phyloP scores from a whole-genome alignment of 2,888 invertebrate genomes.

The Acronicta psi region DNA sequence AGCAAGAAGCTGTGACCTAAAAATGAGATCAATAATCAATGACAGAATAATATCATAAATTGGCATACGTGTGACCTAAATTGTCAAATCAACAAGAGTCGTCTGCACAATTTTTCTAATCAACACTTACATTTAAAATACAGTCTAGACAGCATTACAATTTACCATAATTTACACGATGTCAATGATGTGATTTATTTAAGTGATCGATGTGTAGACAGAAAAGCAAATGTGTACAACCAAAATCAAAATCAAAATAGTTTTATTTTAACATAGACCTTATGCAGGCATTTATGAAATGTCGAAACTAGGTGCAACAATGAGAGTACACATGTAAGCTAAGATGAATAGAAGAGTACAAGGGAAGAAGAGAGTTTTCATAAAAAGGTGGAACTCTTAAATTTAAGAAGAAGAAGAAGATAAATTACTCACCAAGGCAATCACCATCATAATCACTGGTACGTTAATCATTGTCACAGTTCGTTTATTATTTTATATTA shows the following conservation, averaged over 20 bases:
- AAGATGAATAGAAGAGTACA: too few species aligned
- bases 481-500: constrained; percentile 50
- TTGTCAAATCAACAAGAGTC: constrained; percentile 64
- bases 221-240: too few species aligned
- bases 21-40: constrained; percentile 61
- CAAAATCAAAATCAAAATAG: too few species aligned
- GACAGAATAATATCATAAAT: constrained; percentile 49
- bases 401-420: too few species aligned
- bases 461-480: constrained; percentile 69
- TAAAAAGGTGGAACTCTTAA: too few species aligned
- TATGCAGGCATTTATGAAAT: too few species aligned
- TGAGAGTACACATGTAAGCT: too few species aligned
- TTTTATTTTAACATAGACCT: too few species aligned
- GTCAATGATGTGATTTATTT: constrained; percentile 37
- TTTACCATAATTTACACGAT: constrained; percentile 71
- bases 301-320: too few species aligned
- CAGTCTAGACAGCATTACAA: constrained; percentile 78
- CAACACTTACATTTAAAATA: constrained; percentile 73
- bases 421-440: constrained; percentile 72
- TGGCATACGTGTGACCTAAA: constrained; percentile 68
- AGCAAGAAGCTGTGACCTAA: constrained; percentile 32
- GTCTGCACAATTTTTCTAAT: constrained; percentile 65
- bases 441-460: constrained; percentile 57
- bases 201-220: constrained; percentile 33
- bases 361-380: too few species aligned